These are phyloP conservation scores for Globodera rostochiensis DNA, from an alignment of 1,140 invertebrate species.

Conservation along the genomic window DNA sequence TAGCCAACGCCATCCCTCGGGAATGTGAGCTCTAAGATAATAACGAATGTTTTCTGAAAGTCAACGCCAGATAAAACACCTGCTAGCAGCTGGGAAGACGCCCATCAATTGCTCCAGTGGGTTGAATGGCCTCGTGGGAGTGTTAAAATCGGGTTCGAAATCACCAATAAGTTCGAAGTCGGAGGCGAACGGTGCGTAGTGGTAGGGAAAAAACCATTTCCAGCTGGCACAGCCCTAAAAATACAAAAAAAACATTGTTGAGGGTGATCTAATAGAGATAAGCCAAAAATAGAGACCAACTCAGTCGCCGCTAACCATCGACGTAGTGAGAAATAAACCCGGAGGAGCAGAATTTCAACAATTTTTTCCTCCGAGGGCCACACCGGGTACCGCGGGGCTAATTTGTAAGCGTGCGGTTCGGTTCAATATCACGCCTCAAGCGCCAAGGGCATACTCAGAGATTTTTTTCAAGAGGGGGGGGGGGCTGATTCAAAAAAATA, in stretches of 20 bases:
- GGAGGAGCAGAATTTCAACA: too few relatives aligned
- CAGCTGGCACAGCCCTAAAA: constrained; percentile 90
- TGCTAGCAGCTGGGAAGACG: constrained; percentile 95
- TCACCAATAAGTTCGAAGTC: constrained; percentile 91
- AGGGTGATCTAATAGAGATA: too few relatives aligned
- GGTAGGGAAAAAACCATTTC: constrained; percentile 99
- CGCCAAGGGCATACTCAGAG: too few relatives aligned
- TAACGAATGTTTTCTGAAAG: background rate
- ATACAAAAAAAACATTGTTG: background rate
- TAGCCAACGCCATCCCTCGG: constrained; percentile 85
- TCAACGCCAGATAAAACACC: constrained; percentile 57
- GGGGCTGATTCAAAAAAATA: too few relatives aligned
- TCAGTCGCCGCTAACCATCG: too few relatives aligned
- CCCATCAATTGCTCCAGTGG: constrained; percentile 98
- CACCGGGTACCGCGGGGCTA: too few relatives aligned
- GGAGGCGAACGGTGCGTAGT: constrained; percentile 99
- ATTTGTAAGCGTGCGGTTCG: too few relatives aligned
- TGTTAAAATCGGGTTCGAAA: constrained; percentile 83
- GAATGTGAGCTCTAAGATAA: constrained; percentile 76
- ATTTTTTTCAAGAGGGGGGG: too few relatives aligned
- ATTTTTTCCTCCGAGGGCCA: too few relatives aligned
- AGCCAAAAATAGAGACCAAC: too few relatives aligned
- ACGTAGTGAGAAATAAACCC: constrained; percentile 22
- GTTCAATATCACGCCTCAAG: too few relatives aligned
- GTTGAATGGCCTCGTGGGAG: constrained; percentile 83